Evolutionary conservation across 2,888 invertebrate genomes (phyloP).

Genomic region (Nebria brevicollis): DNA sequence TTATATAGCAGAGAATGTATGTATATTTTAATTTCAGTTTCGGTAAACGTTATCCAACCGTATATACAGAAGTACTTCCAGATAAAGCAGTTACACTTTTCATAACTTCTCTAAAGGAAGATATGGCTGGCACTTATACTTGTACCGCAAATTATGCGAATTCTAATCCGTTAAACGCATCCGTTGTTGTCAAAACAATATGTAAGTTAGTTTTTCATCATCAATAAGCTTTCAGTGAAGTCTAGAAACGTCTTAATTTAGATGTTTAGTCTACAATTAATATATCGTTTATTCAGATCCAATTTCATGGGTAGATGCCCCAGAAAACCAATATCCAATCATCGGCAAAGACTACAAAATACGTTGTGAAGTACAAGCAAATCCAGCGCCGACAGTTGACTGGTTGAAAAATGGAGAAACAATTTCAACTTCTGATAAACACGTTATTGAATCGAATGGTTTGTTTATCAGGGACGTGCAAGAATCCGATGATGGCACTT

Average conservation of each 20-base stretch:
- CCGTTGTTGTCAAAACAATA: constrained; percentile 78
- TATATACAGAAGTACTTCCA: constrained; percentile 74
- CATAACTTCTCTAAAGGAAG: constrained; percentile 77
- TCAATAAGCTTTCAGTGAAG: background rate
- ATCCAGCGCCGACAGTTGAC: constrained; percentile 85
- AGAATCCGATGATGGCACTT: constrained; percentile 86
- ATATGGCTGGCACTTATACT: constrained; percentile 83
- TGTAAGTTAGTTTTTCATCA: constrained; percentile 63
- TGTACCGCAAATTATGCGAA: constrained; percentile 84
- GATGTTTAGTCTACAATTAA: background rate
- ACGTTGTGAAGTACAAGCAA: constrained; percentile 85
- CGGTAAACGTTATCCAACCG: constrained; percentile 62
- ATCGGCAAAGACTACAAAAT: constrained; percentile 80
- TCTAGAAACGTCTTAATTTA: background rate
- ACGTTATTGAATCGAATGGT: constrained; percentile 79
- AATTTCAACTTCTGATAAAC: constrained; percentile 76
- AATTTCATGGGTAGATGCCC: constrained; percentile 88
- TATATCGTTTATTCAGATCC: constrained; percentile 70
- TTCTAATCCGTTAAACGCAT: constrained; percentile 72
- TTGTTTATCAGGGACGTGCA: constrained; percentile 80
- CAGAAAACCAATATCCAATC: constrained; percentile 83
- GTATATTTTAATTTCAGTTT: constrained; percentile 8
- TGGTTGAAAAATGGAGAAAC: constrained; percentile 84
- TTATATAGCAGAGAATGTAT: background rate
- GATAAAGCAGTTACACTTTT: constrained; percentile 76